A percentile compares a stretch with the other conserved stretches of the same genome.
Conservation (phyloP, 2,113 vertebrate species). For the Onychorhynchus coronatus region DNA sequence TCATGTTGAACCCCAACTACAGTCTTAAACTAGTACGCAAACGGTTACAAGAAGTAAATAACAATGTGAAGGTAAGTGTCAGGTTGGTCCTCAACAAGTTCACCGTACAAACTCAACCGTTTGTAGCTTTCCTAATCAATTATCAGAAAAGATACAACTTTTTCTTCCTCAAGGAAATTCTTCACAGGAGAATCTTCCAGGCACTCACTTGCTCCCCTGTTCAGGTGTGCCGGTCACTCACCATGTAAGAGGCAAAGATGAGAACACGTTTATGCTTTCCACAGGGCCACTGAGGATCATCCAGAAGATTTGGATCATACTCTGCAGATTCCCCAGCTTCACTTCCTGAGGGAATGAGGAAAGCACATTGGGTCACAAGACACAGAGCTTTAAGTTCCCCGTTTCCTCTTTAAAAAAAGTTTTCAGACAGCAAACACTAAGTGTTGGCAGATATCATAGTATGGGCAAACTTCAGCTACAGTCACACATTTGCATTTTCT, state of each 20-base stretch:
- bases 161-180: neutral
- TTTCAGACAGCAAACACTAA: neutral
- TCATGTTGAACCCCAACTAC: neutral
- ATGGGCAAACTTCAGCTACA: neutral
- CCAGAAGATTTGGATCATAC: conserved; percentile 92
- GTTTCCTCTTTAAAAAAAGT: neutral
- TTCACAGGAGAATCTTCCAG: neutral
- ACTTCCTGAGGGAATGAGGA: conserved; percentile 65
- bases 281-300: conserved; percentile 96
- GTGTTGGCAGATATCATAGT: neutral
- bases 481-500: neutral
- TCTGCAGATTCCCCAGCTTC: conserved; percentile 81
- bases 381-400: neutral
- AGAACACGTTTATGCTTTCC: conserved; percentile 97
- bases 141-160: neutral
- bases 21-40: neutral
- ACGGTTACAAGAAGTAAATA: neutral
- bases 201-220: neutral
- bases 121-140: neutral
- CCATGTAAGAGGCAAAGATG: conserved; percentile 98
- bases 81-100: neutral
- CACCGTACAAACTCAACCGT: neutral
- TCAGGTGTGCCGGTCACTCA: conserved; percentile 57
- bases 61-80: neutral
- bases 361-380: neutral